These are phyloP conservation scores for Semotilus atromaculatus DNA, from an alignment of 2,797 vertebrate species.

Conservation along the genomic window DNA sequence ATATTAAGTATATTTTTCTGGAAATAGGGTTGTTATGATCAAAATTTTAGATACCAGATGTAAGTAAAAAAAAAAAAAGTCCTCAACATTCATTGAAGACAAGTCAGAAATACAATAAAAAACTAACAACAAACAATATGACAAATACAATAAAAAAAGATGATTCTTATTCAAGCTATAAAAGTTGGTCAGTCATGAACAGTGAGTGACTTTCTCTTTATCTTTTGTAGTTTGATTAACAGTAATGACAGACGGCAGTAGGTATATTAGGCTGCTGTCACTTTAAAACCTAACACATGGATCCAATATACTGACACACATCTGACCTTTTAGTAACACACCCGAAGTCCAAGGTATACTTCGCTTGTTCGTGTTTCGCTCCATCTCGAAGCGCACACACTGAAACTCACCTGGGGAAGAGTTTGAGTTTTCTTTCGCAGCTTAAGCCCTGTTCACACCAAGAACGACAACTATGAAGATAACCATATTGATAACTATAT, in stretches of 20 bases:
- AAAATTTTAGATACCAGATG: background rate
- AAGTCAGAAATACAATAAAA: background rate
- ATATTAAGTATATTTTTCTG: background rate
- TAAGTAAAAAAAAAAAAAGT: too few species aligned
- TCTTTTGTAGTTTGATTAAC: background rate
- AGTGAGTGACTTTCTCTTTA: background rate
- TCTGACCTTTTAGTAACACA: slow-evolving; percentile 2
- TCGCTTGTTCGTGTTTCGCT: background rate
- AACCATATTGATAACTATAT: background rate
- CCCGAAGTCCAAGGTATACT: background rate
- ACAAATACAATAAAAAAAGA: background rate
- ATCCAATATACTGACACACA: background rate
- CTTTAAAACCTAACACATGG: background rate
- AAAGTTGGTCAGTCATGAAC: background rate
- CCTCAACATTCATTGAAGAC: background rate
- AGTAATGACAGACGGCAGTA: background rate
- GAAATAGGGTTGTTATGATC: background rate
- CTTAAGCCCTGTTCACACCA: background rate
- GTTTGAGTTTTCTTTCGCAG: background rate
- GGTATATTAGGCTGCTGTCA: background rate
- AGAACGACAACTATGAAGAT: background rate
- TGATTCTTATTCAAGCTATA: background rate
- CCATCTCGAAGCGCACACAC: background rate
- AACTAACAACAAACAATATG: background rate
- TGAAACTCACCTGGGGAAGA: background rate